Percentiles rank a stretch among this genome's conserved stretches.
Conservation (phyloP, 2,797 vertebrate genomes). For the Aplochiton taeniatus region DNA sequence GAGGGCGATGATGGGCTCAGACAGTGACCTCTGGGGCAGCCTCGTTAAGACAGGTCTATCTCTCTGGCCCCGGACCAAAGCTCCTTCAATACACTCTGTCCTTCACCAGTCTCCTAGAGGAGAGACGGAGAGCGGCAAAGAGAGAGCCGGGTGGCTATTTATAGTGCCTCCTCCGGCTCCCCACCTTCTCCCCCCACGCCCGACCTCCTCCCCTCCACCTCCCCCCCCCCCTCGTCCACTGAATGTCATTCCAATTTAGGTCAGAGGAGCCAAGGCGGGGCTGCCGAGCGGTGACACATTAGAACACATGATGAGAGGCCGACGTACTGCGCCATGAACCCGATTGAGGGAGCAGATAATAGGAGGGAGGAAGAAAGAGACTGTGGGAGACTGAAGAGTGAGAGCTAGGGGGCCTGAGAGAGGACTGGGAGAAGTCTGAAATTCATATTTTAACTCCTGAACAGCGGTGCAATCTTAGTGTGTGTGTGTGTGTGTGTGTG, state of each 20-base stretch:
- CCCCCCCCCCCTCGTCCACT: constrained; percentile 29
- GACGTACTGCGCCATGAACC: constrained; percentile 35
- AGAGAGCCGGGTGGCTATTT: constrained; percentile 46
- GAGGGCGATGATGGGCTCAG: constrained; percentile 56
- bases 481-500: background rate
- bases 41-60: constrained; percentile 56
- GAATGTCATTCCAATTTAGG: constrained; percentile 72
- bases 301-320: constrained; percentile 48
- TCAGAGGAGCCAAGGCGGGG: constrained; percentile 53
- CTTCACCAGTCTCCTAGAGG: constrained; percentile 55
- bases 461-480: too few relatives aligned
- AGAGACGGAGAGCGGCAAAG: constrained; percentile 25
- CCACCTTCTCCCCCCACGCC: constrained; percentile 50
- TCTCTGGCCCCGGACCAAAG: constrained; percentile 39
- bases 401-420: too few relatives aligned
- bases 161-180: constrained; percentile 48
- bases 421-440: constrained; percentile 19
- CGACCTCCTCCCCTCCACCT: constrained; percentile 36
- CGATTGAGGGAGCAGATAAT: constrained; percentile 33
- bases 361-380: constrained; percentile 7
- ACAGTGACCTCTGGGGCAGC: constrained; percentile 56
- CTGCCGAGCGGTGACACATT: constrained; percentile 38
- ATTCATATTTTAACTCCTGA: constrained; percentile 20
- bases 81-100: constrained; percentile 41
- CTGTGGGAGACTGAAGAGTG: constrained; percentile 22